Evolutionary conservation across 2,888 invertebrate genomes (phyloP).

Genomic region (Brachynemurus nebulosus): DNA sequence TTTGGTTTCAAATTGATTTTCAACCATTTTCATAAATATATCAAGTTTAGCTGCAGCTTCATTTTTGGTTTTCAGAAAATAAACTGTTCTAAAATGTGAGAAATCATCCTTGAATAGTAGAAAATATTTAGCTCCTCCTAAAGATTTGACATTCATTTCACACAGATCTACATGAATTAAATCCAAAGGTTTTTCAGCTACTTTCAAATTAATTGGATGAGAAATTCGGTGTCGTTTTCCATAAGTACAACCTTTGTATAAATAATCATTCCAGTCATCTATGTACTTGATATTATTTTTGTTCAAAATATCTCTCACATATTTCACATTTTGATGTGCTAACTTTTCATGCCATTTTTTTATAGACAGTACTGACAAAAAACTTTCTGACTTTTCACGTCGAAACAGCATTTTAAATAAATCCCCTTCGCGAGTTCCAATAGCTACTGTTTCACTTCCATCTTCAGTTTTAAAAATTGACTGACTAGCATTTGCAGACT

Average conservation of each 20-base stretch:
- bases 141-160: conserved; percentile 18
- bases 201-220: conserved; percentile 16
- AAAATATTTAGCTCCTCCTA: conserved; percentile 23
- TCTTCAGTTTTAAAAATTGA: conserved; percentile 15
- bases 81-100: conserved; percentile 20
- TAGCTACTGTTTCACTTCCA: conserved; percentile 12
- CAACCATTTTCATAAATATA: conserved; percentile 19
- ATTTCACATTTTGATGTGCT: conserved; percentile 21
- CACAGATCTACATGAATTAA: conserved; percentile 20
- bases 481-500: conserved; percentile 14
- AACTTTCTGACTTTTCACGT: conserved; percentile 8
- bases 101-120: no score
- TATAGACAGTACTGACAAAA: conserved; percentile 14
- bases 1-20: conserved; percentile 22
- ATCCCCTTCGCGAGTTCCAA: conserved; percentile 15
- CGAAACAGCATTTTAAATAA: conserved; percentile 20
- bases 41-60: conserved; percentile 18
- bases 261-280: conserved; percentile 8
- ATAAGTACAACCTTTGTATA: conserved; percentile 7
- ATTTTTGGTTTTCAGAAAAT: conserved; percentile 21
- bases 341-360: conserved; percentile 21
- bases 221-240: conserved; percentile 13
- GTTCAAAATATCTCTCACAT: conserved; percentile 17
- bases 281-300: conserved; percentile 3
- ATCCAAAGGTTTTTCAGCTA: conserved; percentile 16